Conservation (phyloP, 2,797 vertebrate species). For the Calcarius lapponicus region DNA sequence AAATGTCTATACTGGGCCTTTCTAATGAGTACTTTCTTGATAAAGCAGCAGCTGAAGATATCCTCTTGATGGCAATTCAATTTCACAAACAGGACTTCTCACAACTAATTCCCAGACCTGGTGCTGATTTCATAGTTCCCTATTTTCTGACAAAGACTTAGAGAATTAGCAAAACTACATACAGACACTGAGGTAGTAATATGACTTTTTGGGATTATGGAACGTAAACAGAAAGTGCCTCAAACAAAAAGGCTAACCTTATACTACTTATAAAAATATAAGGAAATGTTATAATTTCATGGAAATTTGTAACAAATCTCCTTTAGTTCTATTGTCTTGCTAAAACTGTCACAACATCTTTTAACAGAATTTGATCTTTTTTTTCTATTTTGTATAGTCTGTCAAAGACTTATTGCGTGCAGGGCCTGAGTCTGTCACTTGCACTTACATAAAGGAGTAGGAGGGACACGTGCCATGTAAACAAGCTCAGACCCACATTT, state of each 20-base stretch:
- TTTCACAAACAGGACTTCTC: not conserved
- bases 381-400: not conserved
- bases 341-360: not conserved
- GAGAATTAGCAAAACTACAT: not conserved
- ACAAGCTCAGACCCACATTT: not conserved
- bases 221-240: constrained; percentile 28
- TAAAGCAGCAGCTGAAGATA: not conserved
- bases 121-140: not conserved
- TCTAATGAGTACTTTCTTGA: not conserved
- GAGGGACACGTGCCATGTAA: not conserved
- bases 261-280: not conserved
- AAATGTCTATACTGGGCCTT: not conserved
- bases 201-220: constrained; percentile 65
- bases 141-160: not conserved
- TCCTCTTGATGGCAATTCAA: not conserved
- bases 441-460: constrained; percentile 2
- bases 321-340: not conserved
- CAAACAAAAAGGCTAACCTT: constrained; percentile 16
- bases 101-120: not conserved
- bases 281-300: not conserved
- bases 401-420: not conserved
- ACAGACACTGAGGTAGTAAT: constrained; percentile 57
- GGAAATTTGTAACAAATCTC: not conserved
- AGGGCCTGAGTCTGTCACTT: not conserved
- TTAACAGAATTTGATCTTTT: not conserved